Percentiles rank a stretch among this genome's conserved stretches.
These are phyloP conservation scores for Polypterus bichir DNA, from an alignment of 2,113 vertebrate species.

Conservation along the genomic window DNA sequence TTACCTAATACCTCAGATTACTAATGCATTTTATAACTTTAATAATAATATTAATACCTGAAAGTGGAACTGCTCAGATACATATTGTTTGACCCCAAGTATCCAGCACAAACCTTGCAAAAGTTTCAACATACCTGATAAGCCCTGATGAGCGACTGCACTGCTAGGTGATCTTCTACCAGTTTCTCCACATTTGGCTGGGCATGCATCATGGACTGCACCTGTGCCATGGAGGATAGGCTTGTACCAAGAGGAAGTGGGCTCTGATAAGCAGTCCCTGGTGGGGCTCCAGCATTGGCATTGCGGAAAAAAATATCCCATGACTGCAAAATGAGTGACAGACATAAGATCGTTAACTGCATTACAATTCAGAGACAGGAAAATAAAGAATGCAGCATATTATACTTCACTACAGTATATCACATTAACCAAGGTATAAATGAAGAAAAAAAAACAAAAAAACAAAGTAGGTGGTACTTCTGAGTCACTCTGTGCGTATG, in stretches of 20 bases:
- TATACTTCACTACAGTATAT: background rate
- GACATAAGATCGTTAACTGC: too few species aligned
- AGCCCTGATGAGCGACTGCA: conserved; percentile 82
- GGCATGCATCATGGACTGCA: conserved; percentile 45
- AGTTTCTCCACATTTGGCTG: conserved; percentile 74
- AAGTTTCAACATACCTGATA: conserved; percentile 68
- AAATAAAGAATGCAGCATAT: background rate
- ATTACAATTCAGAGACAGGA: conserved; percentile 11
- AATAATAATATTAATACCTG: background rate
- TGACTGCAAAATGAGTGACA: conserved; percentile 50
- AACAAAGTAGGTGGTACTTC: too few species aligned
- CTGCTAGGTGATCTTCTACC: conserved; percentile 81
- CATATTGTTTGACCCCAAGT: background rate
- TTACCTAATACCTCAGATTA: too few species aligned
- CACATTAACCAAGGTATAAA: background rate
- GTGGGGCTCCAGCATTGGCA: conserved; percentile 66
- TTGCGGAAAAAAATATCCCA: conserved; percentile 93
- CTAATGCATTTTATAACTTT: too few species aligned
- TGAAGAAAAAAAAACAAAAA: background rate
- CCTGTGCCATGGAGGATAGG: conserved; percentile 37
- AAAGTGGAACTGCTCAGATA: background rate
- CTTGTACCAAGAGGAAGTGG: conserved; percentile 49
- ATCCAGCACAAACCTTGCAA: background rate
- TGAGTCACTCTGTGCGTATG: too few species aligned
- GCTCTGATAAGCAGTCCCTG: conserved; percentile 75